phyloP scores from a whole-genome alignment of 1,140 invertebrate species.

The Drosophila rhopaloa region DNA sequence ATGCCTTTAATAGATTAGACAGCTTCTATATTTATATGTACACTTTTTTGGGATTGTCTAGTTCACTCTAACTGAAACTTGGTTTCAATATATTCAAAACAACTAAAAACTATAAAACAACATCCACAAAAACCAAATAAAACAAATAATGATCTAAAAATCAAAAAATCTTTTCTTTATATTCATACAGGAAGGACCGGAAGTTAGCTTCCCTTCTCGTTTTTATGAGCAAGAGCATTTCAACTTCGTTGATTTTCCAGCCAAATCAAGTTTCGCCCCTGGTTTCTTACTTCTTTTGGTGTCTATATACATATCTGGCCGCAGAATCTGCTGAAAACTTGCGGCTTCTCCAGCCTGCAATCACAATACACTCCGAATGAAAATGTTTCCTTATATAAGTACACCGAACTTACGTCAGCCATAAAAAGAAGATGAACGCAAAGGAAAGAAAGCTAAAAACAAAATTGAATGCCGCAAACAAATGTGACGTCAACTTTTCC shows the following conservation, averaged over 20 bases:
- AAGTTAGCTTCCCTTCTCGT: too few species aligned
- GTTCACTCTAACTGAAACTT: too few species aligned
- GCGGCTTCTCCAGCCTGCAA: slow-evolving; percentile 30
- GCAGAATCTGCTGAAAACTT: slow-evolving; percentile 47
- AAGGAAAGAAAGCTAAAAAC: slow-evolving; percentile 21
- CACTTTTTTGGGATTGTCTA: too few species aligned
- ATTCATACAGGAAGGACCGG: neutral
- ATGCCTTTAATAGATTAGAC: too few species aligned
- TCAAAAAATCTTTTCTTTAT: too few species aligned
- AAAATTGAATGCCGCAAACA: slow-evolving; percentile 40
- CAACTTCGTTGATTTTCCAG: neutral
- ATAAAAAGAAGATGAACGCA: slow-evolving; percentile 7
- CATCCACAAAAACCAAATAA: too few species aligned
- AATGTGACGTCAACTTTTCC: slow-evolving; percentile 41
- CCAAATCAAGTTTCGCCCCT: neutral
- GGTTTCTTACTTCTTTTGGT: slow-evolving; percentile 1
- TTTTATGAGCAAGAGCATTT: neutral
- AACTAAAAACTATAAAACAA: too few species aligned
- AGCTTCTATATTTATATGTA: too few species aligned
- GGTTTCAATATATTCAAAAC: too few species aligned
- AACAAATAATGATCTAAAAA: too few species aligned
- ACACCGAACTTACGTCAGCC: slow-evolving; percentile 40
- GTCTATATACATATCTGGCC: slow-evolving; percentile 14
- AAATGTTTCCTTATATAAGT: slow-evolving; percentile 38
- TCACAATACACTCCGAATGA: slow-evolving; percentile 43